Percentiles rank a stretch among this genome's conserved stretches.
Evolutionary conservation across 1,140 invertebrate genomes (phyloP).

Genomic region (Philopotamus ludificatus): DNA sequence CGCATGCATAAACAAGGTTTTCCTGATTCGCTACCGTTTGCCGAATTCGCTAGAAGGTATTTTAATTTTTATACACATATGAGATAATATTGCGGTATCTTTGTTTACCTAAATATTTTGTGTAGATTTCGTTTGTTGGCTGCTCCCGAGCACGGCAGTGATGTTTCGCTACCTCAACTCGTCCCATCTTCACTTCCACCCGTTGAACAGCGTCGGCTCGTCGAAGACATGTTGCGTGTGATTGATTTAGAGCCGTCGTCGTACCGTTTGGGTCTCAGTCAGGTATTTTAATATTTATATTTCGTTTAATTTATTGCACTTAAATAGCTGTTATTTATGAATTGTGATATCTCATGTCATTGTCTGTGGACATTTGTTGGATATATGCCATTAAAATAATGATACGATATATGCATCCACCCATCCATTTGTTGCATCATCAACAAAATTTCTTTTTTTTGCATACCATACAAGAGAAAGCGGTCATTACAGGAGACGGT

Average conservation of each 20-base stretch:
- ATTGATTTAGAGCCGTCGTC: constrained; percentile 84
- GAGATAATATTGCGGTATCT: not conserved
- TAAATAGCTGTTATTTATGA: too few relatives aligned
- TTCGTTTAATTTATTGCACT: too few relatives aligned
- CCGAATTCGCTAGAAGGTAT: constrained; percentile 80
- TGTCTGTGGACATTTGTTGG: too few relatives aligned
- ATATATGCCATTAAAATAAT: too few relatives aligned
- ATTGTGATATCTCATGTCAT: too few relatives aligned
- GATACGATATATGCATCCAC: too few relatives aligned
- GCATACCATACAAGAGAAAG: too few relatives aligned
- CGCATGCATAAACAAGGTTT: constrained; percentile 91
- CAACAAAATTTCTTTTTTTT: too few relatives aligned
- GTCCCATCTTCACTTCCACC: constrained; percentile 45
- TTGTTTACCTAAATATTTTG: constrained; percentile 13
- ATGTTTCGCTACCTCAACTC: constrained; percentile 44
- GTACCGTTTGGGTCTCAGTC: constrained; percentile 87
- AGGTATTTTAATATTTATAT: constrained; percentile 63
- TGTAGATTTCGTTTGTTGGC: constrained; percentile 71
- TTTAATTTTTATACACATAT: not conserved
- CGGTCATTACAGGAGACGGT: too few relatives aligned
- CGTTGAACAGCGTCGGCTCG: constrained; percentile 54
- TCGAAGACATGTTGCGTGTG: constrained; percentile 77
- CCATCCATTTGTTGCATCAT: too few relatives aligned
- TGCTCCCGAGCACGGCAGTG: constrained; percentile 55
- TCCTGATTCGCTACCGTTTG: constrained; percentile 83